Evolutionary conservation across 1,140 invertebrate species (phyloP).

Genomic region (Zaprionus nigranus): DNA sequence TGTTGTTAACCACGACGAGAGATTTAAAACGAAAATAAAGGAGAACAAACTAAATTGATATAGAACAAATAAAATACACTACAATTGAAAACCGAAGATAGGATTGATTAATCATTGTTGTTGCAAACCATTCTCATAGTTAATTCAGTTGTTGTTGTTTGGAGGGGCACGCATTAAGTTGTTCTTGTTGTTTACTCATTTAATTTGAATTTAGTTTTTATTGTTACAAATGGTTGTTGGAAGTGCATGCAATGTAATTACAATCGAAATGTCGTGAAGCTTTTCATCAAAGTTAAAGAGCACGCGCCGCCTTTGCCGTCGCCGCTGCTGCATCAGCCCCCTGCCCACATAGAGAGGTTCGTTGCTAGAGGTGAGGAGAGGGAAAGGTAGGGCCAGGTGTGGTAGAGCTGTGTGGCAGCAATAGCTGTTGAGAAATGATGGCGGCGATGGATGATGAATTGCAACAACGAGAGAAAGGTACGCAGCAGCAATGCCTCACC

Average conservation of each 20-base stretch:
- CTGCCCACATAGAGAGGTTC: not conserved
- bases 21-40: conserved; percentile 1
- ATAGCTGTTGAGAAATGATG: not conserved
- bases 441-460: not conserved
- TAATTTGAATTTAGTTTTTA: conserved; percentile 31
- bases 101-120: conserved; percentile 21
- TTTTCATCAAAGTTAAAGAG: conserved; percentile 27
- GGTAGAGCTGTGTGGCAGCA: not conserved
- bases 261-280: conserved; percentile 40
- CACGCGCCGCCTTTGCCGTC: not conserved
- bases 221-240: conserved; percentile 42
- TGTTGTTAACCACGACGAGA: not conserved
- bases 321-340: not conserved
- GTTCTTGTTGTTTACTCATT: conserved; percentile 18
- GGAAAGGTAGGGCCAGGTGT: no score
- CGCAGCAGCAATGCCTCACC: not conserved
- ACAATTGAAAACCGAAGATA: conserved; percentile 45
- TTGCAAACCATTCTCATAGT: conserved; percentile 16
- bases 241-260: conserved; percentile 41
- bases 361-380: not conserved
- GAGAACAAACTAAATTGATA: conserved; percentile 4
- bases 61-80: conserved; percentile 25
- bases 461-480: not conserved
- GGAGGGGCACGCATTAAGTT: conserved; percentile 2
- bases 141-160: conserved; percentile 7